These are phyloP conservation scores for Pipistrellus pygmaeus DNA, from an alignment of 2,797 vertebrate species.

Conservation along the genomic window DNA sequence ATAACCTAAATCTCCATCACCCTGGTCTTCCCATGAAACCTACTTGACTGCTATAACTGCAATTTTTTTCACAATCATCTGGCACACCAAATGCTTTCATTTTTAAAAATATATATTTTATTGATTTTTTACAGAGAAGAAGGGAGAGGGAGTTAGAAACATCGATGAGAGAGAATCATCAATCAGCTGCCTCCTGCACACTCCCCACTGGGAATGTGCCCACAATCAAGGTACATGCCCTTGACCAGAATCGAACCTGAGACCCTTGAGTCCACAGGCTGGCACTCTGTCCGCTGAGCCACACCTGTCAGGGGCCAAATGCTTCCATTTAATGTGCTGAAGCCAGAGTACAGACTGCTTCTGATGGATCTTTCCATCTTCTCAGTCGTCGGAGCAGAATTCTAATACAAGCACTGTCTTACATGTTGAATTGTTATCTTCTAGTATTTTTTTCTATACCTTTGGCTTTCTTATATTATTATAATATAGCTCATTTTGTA, in stretches of 20 bases:
- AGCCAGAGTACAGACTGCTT: background rate
- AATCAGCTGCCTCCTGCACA: no score
- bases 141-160: no score
- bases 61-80: background rate
- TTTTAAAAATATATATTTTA: no score
- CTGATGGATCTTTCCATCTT: background rate
- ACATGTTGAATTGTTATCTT: background rate
- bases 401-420: background rate
- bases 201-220: no score
- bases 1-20: background rate
- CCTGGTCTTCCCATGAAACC: background rate
- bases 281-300: no score
- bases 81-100: no score
- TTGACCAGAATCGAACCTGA: no score
- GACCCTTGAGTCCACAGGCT: no score
- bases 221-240: no score
- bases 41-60: background rate
- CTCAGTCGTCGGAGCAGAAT: background rate
- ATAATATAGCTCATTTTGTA: background rate
- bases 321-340: background rate
- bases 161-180: no score
- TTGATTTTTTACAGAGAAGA: no score
- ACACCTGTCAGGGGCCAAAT: no score
- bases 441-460: background rate
- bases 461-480: slow-evolving; percentile 3